Base-by-base conservation (phyloP, 2,113 vertebrate species). In the Penelope pileata region DNA sequence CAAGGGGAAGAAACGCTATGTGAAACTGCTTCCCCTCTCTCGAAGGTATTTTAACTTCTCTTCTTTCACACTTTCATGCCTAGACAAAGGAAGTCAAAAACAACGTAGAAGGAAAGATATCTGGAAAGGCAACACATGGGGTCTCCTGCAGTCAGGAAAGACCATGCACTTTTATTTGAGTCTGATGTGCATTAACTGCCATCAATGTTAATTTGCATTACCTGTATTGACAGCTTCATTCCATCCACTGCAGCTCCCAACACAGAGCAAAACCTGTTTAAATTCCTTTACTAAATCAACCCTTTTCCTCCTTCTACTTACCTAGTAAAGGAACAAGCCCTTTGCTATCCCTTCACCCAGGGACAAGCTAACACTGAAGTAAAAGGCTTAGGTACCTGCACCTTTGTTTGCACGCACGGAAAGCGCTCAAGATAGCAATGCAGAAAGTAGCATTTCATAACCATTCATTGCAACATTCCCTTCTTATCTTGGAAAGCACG, bases 241-340 rank as follows among this genome's bases (percentile, higher is more conserved):
- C 72, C 53, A 40, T 23, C 24, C 50, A 16, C 50, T 69, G 54
- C 11, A 38, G 21, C 24, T 85, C 53, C 42, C 45, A 74, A 0
- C 0, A 3, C 43, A 68, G 40, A 83, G 26, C n/a, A 60, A 15
- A 30, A 58, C 15, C 24, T 53, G 15, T 38, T 69, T 69, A 59
- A 4, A 47, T 9, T 11, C 85, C 63, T 8, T 53, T 50, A 70
- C 27, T 62, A 7, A 80, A 77, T 48, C 22, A 75, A 56, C 1
- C 16, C 36, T 8, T 8, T 77, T 83, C 42, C 40, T 5, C 9
- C 30, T 73, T 0, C 0, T 21, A 60, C 40, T 24, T 83, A 54
- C 42, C 68, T 36, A 68, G 19, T 67, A 67, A 74, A 78, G 14
- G 22, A 89, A 63, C 11, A 60, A 3, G 9, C 9, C 9, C 21